Evolutionary conservation across 92 coral and sea anemone genomes (phyloP).

Genomic region (Actinernus sp.): DNA sequence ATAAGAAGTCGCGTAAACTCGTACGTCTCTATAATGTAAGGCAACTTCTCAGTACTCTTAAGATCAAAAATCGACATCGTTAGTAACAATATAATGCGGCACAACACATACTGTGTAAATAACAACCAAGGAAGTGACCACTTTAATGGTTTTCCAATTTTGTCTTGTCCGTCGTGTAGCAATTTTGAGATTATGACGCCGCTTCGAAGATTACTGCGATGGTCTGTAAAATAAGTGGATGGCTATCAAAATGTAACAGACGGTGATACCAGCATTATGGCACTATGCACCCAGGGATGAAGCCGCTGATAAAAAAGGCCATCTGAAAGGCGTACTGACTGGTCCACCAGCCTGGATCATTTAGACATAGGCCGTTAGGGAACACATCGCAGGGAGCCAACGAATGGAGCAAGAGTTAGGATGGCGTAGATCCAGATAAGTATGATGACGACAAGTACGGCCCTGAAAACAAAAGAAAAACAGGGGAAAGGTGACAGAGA

Average conservation of each 20-base stretch:
- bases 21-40: slow-evolving; percentile 20
- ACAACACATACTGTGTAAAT: slow-evolving; percentile 35
- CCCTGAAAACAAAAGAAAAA: neutral
- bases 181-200: too few relatives aligned
- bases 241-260: slow-evolving; percentile 46
- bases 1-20: slow-evolving; percentile 56
- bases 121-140: slow-evolving; percentile 21
- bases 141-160: slow-evolving; percentile 47
- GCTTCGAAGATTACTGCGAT: too few relatives aligned
- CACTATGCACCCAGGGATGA: slow-evolving; percentile 34
- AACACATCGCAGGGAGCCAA: slow-evolving; percentile 28
- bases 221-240: slow-evolving; percentile 7
- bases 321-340: slow-evolving; percentile 30
- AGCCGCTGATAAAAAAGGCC: slow-evolving; percentile 25
- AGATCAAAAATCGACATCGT: slow-evolving; percentile 22
- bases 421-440: slow-evolving; percentile 38
- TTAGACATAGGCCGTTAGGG: slow-evolving; percentile 7
- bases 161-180: slow-evolving; percentile 46
- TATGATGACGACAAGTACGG: neutral
- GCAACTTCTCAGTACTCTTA: slow-evolving; percentile 8
- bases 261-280: slow-evolving; percentile 36
- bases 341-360: slow-evolving; percentile 43
- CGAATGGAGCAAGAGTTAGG: slow-evolving; percentile 34
- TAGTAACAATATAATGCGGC: slow-evolving; percentile 37
- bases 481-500: too few relatives aligned